Evolutionary conservation across 1,140 invertebrate genomes (phyloP).

Genomic region (Ylistrum balloti): DNA sequence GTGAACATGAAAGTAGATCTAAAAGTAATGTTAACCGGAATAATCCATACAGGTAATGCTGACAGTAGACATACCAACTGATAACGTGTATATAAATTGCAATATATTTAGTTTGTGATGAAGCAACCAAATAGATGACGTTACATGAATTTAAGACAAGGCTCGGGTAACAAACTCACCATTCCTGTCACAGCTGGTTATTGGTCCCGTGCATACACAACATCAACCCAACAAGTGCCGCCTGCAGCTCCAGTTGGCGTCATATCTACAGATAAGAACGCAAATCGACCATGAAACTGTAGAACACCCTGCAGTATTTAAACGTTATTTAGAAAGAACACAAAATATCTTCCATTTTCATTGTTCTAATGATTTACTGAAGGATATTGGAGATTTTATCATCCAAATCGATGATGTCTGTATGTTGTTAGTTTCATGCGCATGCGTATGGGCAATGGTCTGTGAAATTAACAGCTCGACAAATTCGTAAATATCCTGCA

Average conservation of each 20-base stretch:
- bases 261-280: neutral
- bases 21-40: no score
- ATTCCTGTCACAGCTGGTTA: no score
- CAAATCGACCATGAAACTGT: neutral
- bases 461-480: slow-evolving; percentile 20
- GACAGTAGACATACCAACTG: no score
- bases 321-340: neutral
- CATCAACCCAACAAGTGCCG: neutral
- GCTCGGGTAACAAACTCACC: no score
- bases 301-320: neutral
- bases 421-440: neutral
- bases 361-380: neutral
- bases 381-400: slow-evolving; percentile 35
- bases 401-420: slow-evolving; percentile 1
- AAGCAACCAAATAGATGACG: no score
- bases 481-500: slow-evolving; percentile 23
- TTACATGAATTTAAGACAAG: no score
- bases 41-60: no score
- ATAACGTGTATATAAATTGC: no score
- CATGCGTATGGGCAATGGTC: slow-evolving; percentile 15
- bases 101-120: no score
- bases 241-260: neutral
- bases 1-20: no score
- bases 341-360: slow-evolving; percentile 17
- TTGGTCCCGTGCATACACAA: no score